These are phyloP conservation scores for Spermophilus dauricus DNA, from an alignment of 2,113 vertebrate species.

Conservation along the genomic window DNA sequence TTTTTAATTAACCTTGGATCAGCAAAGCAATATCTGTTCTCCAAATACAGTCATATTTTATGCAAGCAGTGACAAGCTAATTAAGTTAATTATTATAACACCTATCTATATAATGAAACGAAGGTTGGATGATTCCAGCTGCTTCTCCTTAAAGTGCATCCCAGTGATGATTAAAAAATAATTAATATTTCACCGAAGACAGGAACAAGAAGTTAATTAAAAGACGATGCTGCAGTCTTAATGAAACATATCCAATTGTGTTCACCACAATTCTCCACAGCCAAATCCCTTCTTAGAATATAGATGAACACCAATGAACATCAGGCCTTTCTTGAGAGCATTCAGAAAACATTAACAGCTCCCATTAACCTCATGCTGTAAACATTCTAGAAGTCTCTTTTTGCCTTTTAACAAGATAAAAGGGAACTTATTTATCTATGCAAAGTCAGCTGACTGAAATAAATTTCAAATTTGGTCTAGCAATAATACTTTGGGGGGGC, in stretches of 20 bases:
- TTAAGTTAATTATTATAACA: constrained; percentile 92
- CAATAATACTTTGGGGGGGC: background rate
- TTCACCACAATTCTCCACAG: constrained; percentile 72
- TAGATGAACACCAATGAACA: constrained; percentile 66
- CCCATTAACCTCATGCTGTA: background rate
- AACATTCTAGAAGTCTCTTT: constrained; percentile 51
- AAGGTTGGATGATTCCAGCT: constrained; percentile 85
- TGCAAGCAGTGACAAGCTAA: constrained; percentile 90
- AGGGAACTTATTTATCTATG: background rate
- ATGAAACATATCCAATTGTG: constrained; percentile 87
- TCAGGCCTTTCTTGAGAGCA: background rate
- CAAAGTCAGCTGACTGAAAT: background rate
- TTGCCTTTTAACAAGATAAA: constrained; percentile 54
- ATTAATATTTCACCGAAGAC: constrained; percentile 91
- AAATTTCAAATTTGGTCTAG: background rate
- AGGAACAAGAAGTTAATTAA: constrained; percentile 93
- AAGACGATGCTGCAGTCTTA: constrained; percentile 88
- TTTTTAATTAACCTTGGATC: constrained; percentile 92
- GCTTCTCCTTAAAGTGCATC: constrained; percentile 86
- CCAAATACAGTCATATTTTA: constrained; percentile 89
- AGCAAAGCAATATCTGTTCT: constrained; percentile 84
- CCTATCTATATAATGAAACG: constrained; percentile 88
- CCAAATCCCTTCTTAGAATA: constrained; percentile 77
- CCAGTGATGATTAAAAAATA: constrained; percentile 91
- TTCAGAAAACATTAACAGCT: constrained; percentile 58